Conservation (phyloP, 2,888 invertebrate species). For the Nymphalis c-album region DNA sequence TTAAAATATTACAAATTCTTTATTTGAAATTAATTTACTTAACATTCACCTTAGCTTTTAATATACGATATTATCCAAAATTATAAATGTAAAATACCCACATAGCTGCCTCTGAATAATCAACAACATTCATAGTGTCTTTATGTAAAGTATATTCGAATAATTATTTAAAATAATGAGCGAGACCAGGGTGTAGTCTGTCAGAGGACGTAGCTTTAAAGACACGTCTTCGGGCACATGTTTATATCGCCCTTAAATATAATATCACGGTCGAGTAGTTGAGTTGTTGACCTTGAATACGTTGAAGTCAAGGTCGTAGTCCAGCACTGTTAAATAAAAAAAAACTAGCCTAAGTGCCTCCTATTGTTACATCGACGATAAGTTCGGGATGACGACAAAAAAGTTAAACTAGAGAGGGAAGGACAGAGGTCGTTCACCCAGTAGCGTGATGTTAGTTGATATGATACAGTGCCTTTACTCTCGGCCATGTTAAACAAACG, state of each 20-base stretch:
- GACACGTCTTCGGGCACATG: conserved; percentile 3
- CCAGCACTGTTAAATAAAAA: conserved; percentile 48
- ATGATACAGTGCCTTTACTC: conserved; percentile 4
- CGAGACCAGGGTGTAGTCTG: not conserved
- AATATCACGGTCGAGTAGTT: conserved; percentile 8
- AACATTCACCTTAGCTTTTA: too few species aligned
- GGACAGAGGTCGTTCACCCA: conserved; percentile 67
- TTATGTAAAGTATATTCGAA: too few species aligned
- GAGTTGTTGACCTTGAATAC: conserved; percentile 59
- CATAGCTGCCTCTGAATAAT: too few species aligned
- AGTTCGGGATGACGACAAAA: conserved; percentile 67
- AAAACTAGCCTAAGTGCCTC: conserved; percentile 54
- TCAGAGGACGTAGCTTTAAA: not conserved
- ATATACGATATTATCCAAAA: too few species aligned
- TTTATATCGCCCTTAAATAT: conserved; percentile 15
- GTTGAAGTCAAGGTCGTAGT: conserved; percentile 67
- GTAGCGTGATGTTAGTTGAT: conserved; percentile 54
- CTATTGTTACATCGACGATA: conserved; percentile 65
- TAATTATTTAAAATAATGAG: too few species aligned
- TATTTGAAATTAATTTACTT: too few species aligned
- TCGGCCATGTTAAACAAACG: conserved; percentile 1
- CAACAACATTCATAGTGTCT: too few species aligned
- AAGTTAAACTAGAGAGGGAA: conserved; percentile 57
- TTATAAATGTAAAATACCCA: too few species aligned
- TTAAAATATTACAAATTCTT: too few species aligned